A percentile compares a stretch with the other conserved stretches of the same genome.
Conservation (phyloP, 2,888 invertebrate species). For the Agapostemon virescens region DNA sequence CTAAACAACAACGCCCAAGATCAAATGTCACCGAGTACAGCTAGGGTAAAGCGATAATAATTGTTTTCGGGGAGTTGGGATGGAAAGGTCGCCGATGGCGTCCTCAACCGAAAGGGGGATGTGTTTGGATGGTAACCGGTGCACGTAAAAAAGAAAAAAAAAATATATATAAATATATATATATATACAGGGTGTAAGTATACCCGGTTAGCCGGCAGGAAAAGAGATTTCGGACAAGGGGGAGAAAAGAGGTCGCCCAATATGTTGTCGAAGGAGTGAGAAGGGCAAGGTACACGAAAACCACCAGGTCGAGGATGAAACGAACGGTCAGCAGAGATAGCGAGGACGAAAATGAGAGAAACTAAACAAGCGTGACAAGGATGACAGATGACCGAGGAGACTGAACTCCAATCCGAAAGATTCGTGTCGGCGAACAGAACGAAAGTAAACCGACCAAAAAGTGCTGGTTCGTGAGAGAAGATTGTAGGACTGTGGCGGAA, state of each 20-base stretch:
- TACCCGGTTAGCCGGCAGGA: slow-evolving; percentile 27
- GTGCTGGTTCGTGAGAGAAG: slow-evolving; percentile 15
- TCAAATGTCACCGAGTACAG: slow-evolving; percentile 60
- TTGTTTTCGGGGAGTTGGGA: slow-evolving; percentile 60
- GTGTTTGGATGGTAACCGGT: slow-evolving; percentile 20
- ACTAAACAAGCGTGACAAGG: slow-evolving; percentile 64
- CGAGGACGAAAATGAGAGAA: slow-evolving; percentile 51
- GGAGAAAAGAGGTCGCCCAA: slow-evolving; percentile 34
- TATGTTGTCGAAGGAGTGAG: slow-evolving; percentile 73
- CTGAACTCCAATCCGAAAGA: slow-evolving; percentile 53
- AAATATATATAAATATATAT: neutral
- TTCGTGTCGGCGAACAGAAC: slow-evolving; percentile 41
- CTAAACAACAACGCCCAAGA: slow-evolving; percentile 58
- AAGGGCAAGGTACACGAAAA: slow-evolving; percentile 59
- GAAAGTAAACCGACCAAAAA: slow-evolving; percentile 47
- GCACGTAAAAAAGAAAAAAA: too few relatives aligned
- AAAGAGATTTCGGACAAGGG: slow-evolving; percentile 33
- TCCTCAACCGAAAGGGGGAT: slow-evolving; percentile 38
- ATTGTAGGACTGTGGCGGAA: slow-evolving; percentile 36
- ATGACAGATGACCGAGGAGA: slow-evolving; percentile 60
- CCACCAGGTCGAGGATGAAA: slow-evolving; percentile 71
- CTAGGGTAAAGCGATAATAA: slow-evolving; percentile 64
- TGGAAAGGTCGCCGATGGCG: slow-evolving; percentile 64
- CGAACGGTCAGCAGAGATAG: slow-evolving; percentile 40
- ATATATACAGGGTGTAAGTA: neutral